phyloP scores from a whole-genome alignment of 1,140 invertebrate species.

The Drosophila grimshawi region DNA sequence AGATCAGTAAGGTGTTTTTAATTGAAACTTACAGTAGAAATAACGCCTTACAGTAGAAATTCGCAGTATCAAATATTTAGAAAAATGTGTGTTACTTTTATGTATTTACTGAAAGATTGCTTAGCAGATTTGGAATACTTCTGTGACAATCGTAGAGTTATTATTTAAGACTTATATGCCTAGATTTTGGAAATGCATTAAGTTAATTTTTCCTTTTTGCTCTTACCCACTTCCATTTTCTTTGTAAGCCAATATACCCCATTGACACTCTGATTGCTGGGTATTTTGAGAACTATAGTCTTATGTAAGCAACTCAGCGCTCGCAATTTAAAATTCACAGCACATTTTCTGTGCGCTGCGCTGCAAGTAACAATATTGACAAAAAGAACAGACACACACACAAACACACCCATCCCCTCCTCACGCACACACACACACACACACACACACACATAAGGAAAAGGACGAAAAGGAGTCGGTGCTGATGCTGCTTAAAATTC shows the following conservation, averaged over 20 bases:
- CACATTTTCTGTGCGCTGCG: conserved; percentile 70
- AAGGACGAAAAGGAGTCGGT: conserved; percentile 29
- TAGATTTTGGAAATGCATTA: background rate
- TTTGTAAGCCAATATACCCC: background rate
- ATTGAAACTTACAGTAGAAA: no score
- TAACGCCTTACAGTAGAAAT: no score
- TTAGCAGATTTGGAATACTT: no score
- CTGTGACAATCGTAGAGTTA: no score
- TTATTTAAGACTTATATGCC: no score
- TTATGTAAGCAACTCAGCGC: conserved; percentile 67
- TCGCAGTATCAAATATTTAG: no score
- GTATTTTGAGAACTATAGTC: conserved; percentile 32
- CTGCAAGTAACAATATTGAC: conserved; percentile 77
- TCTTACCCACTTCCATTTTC: background rate
- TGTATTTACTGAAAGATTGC: no score
- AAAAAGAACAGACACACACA: conserved; percentile 44
- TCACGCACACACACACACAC: conserved; percentile 1
- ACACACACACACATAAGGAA: conserved; percentile 3
- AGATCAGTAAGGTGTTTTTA: no score
- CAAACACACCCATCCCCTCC: background rate
- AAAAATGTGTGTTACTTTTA: no score
- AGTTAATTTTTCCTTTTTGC: background rate
- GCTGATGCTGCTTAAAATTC: conserved; percentile 80
- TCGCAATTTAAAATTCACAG: conserved; percentile 76
- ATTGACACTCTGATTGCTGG: background rate